Base-by-base conservation (phyloP, 2,888 invertebrate species). In the Leptopilina syphax region DNA sequence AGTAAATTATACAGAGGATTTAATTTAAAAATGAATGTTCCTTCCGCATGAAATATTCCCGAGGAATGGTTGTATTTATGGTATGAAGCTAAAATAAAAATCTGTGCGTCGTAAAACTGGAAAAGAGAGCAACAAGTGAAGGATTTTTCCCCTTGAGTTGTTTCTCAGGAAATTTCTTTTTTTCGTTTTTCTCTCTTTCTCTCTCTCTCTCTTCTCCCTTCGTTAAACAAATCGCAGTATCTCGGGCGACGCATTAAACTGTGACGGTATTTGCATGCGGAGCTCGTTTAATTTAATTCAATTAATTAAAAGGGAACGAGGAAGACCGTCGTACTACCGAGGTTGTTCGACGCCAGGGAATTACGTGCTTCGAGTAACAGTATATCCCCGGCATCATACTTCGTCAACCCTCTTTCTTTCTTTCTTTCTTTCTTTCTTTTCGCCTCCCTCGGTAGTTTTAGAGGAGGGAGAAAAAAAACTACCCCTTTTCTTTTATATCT, bases 301-400 rank as follows among this genome's bases (percentile, higher is more conserved):
- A 84, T 85, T 85, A 84, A 84, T 84, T 84, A 82, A 78, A 81
- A 80, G 81, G 80, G 78, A 81, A 73, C 18, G 78, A 68, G 67
- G 63, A 76, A 70, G 77, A 80, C 63, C 60, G 77, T 79, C 10
- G 77, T 66, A 77, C 68, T n/a, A 67, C 60, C 70, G 41, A 73
- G 73, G 73, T 73, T 73, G 73, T 77, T 73, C 34, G 73, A 57
- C 79, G 77, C 80, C 80, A 79, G 78, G 60, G 82, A 81, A 84
- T 82, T 83, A 83, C 82, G 78, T 67, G 80, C 79, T 83, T 80
- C 79, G 50, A 79, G 81, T 79, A 77, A 81, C 77, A 73, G 81
- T 79, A 82, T 84, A 50, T 50, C 50, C 82, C 80, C 82, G 81
- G 79, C 76, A 78, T 80, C 18, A 67, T 24, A 41, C 70, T 78